A percentile compares a stretch with the other conserved stretches of the same genome.
phyloP scores from a whole-genome alignment of 1,140 invertebrate genomes.

The Brachystomella parvula region DNA sequence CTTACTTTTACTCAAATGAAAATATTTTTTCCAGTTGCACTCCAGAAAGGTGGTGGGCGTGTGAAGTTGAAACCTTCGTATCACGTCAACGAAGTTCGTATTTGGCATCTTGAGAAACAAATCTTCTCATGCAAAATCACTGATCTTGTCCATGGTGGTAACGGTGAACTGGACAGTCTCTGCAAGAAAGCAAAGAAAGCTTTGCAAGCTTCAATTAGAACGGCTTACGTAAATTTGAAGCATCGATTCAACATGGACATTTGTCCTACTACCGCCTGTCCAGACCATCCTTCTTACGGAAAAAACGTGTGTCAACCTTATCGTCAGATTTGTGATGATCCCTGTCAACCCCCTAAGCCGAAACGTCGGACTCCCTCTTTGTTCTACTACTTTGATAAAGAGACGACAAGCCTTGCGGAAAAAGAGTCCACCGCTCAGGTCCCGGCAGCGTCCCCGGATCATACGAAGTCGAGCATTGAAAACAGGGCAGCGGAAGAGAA shows the following conservation, averaged over 20 bases:
- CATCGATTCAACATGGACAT: conserved; percentile 5
- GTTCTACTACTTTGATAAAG: too few species aligned
- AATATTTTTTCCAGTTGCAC: conserved; percentile 11
- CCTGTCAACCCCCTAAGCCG: too few species aligned
- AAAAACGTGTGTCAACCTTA: too few species aligned
- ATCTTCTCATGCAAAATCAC: conserved; percentile 33
- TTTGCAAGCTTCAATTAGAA: conserved; percentile 3
- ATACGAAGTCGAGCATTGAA: too few species aligned
- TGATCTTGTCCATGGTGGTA: conserved; percentile 27
- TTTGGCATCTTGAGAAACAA: conserved; percentile 27
- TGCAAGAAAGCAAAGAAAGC: conserved; percentile 17
- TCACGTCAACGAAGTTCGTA: conserved; percentile 26
- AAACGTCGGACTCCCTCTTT: too few species aligned
- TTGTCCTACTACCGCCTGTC: neutral
- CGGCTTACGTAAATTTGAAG: conserved; percentile 5
- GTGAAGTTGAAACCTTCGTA: conserved; percentile 9
- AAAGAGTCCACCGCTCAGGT: too few species aligned
- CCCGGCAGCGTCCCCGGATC: too few species aligned
- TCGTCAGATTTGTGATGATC: too few species aligned
- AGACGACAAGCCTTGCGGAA: too few species aligned
- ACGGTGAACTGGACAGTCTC: conserved; percentile 24
- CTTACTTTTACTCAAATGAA: neutral
- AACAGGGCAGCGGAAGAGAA: too few species aligned
- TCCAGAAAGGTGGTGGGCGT: conserved; percentile 19
- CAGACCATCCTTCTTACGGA: too few species aligned